Evolutionary conservation across 2,113 vertebrate genomes (phyloP).

Genomic region (Sisor rabdophorus): DNA sequence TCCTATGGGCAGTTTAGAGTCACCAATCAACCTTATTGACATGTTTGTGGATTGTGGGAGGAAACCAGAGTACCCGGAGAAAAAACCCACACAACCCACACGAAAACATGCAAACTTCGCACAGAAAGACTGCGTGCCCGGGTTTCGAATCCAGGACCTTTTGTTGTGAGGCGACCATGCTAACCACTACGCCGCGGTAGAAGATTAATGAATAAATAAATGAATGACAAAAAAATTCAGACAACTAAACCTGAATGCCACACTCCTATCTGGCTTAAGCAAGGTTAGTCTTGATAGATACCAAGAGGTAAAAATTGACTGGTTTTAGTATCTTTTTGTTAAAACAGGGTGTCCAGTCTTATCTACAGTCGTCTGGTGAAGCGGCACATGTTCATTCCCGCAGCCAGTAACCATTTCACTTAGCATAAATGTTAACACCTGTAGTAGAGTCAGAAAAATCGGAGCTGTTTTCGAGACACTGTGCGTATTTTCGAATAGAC

Average conservation of each 20-base stretch:
- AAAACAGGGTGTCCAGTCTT: neutral
- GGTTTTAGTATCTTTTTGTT: neutral
- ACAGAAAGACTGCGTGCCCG: too few species aligned
- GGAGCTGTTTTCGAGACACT: neutral
- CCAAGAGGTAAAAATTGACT: neutral
- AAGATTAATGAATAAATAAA: too few species aligned
- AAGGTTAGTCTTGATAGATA: neutral
- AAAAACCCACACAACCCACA: too few species aligned
- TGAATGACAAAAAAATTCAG: neutral
- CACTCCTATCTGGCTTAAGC: neutral
- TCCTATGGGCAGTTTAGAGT: too few species aligned
- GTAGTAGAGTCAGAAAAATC: conserved; percentile 52
- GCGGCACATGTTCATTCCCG: neutral
- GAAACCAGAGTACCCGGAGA: too few species aligned
- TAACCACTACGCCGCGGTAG: too few species aligned
- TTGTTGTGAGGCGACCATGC: too few species aligned
- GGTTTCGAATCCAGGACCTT: too few species aligned
- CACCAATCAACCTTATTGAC: too few species aligned
- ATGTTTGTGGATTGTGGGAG: too few species aligned
- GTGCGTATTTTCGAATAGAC: conserved; percentile 2
- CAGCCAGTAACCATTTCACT: conserved; percentile 34
- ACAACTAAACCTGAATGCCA: neutral
- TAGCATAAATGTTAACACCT: conserved; percentile 58
- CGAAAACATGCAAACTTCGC: too few species aligned
- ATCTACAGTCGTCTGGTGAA: neutral